Conservation (phyloP, 2,113 vertebrate genomes). For the Glaucomys volans region DNA sequence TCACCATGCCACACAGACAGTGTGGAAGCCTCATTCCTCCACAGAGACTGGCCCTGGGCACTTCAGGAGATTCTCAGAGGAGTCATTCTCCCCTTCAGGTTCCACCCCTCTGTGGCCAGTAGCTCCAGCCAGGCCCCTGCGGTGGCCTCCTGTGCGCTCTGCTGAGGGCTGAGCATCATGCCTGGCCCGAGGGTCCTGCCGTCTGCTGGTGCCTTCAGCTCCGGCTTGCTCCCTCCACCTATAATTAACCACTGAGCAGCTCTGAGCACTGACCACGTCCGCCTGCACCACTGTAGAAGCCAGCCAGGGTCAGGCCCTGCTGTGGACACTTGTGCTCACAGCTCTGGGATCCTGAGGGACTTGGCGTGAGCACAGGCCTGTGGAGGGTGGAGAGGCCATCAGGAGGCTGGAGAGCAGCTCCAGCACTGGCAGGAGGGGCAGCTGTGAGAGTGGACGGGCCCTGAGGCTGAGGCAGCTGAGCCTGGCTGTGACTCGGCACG, state of each 20-base stretch:
- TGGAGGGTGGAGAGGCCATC: neutral
- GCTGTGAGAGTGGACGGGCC: neutral
- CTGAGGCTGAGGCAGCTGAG: neutral
- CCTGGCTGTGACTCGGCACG: neutral
- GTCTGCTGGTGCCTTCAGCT: neutral
- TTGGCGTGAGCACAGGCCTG: neutral
- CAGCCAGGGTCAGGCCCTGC: no score
- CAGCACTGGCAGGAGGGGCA: neutral
- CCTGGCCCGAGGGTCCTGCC: no score
- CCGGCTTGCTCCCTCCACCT: neutral
- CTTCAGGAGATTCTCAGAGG: neutral
- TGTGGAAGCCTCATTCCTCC: neutral
- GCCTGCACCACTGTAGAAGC: neutral
- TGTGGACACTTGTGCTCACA: neutral
- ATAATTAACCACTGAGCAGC: neutral
- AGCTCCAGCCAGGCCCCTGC: neutral
- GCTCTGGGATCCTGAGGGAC: neutral
- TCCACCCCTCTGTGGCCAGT: neutral
- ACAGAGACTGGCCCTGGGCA: neutral
- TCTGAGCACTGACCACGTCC: neutral
- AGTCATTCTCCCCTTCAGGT: neutral
- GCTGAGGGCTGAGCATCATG: neutral
- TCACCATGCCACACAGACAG: neutral
- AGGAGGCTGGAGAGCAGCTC: neutral
- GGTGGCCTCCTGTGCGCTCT: rapidly evolving